Percentiles rank a stretch among this genome's conserved stretches.
These are phyloP conservation scores for Gallinago media DNA, from an alignment of 2,113 vertebrate genomes.

Conservation along the genomic window DNA sequence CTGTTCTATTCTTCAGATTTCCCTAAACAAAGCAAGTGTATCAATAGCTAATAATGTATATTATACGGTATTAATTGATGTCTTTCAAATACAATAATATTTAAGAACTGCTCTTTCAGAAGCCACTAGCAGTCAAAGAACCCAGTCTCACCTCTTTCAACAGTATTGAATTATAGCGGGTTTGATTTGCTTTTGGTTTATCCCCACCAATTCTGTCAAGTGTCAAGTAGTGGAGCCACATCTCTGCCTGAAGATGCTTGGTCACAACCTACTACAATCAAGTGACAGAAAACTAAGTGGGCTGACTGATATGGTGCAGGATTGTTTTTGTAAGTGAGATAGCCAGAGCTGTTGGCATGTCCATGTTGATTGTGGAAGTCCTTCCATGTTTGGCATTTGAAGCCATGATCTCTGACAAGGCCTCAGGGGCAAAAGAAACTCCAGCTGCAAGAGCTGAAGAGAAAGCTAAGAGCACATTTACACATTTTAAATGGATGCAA, in stretches of 20 bases:
- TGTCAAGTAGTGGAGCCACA: neutral
- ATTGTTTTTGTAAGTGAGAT: neutral
- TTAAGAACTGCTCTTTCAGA: neutral
- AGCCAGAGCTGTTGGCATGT: neutral
- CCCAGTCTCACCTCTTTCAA: neutral
- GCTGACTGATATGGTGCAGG: neutral
- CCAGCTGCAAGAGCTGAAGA: neutral
- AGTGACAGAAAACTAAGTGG: neutral
- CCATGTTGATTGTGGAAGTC: neutral
- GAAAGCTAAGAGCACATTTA: neutral
- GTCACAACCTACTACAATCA: neutral
- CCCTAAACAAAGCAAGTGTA: slow-evolving; percentile 43
- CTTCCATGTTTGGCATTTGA: neutral
- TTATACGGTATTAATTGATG: neutral
- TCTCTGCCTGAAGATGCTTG: neutral
- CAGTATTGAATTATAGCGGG: neutral
- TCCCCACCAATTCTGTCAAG: neutral
- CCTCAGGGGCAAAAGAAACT: neutral
- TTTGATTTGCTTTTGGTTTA: neutral
- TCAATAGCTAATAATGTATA: neutral
- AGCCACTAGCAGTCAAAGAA: neutral
- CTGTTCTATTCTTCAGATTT: slow-evolving; percentile 38
- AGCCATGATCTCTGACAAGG: neutral
- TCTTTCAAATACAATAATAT: slow-evolving; percentile 17
- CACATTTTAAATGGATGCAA: neutral